Base-by-base conservation (phyloP, 1,140 invertebrate genomes). In the Drosophila insularis region DNA sequence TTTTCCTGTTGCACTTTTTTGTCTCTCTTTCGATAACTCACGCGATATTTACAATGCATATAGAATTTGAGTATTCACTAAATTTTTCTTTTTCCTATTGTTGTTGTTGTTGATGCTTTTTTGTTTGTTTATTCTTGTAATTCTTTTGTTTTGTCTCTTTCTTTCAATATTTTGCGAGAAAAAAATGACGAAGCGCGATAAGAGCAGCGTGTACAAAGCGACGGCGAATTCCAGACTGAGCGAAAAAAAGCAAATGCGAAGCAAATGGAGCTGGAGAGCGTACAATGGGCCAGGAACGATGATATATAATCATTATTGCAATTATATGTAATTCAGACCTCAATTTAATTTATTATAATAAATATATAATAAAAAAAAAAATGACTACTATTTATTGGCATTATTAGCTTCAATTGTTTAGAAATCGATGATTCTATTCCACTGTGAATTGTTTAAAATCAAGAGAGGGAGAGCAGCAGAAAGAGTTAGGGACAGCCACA, bases 131-230 rank as follows among this genome's bases (percentile, higher is more conserved):
- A 8, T 50, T 50, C 43, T 55, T 17, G 43, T 54, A 35, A 54
- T 21, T 50, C 43, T 43, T 65, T 37, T 43, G 17, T 63, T 74
- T 67, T 4, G 58, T 43, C 70, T 70, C n/a, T 40, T 65, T 61
- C 17, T 27, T 53, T 69, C 54, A 68, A 35, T 54, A 43, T 65
- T 60, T 21, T 46, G 55, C 23, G 17, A 59, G 19, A 70, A 50
- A 65, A 60, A 70, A 74, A 60, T 81, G 46, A 71, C 27, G 65
- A 80, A 74, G 5, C 31, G 53, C 31, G 53, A 79, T 58, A n/a
- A 61, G 55, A 68, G 14, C 64, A 53, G 80, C 78, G 78, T 86
- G 81, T 85, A 86, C 81, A 74, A 67, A 60, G 61, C 77, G 62
- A 66, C 76, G 69, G 69, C 76, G 74, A 76, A 65, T 21, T 59